These are phyloP conservation scores for Alloplasta piceator DNA, from an alignment of 2,888 invertebrate genomes.

Conservation along the genomic window DNA sequence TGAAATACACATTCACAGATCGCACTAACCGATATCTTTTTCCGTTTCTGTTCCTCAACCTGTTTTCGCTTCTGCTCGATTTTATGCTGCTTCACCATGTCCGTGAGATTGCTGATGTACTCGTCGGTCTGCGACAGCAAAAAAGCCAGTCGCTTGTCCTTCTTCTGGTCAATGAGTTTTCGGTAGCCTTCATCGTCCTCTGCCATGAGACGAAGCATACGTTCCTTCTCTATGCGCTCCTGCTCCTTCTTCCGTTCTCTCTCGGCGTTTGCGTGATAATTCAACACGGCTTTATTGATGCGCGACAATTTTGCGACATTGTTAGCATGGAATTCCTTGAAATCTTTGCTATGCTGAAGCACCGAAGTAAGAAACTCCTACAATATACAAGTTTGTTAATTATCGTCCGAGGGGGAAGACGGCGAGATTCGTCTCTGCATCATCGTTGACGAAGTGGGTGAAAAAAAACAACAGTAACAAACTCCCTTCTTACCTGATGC, in stretches of 20 bases:
- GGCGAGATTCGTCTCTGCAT: no score
- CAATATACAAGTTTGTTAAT: slow-evolving; percentile 1
- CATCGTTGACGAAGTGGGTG: not conserved
- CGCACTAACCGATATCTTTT: slow-evolving; percentile 56
- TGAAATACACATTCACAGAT: no score
- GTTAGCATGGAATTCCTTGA: slow-evolving; percentile 98
- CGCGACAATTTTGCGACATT: slow-evolving; percentile 94
- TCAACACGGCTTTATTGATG: slow-evolving; percentile 97
- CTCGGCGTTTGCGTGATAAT: slow-evolving; percentile 99
- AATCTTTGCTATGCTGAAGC: slow-evolving; percentile 98
- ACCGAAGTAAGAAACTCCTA: slow-evolving; percentile 97
- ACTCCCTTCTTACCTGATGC: slow-evolving; percentile 88
- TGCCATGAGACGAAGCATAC: slow-evolving; percentile 99
- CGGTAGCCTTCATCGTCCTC: slow-evolving; percentile 99
- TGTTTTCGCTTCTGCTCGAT: slow-evolving; percentile 96
- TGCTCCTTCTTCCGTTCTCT: slow-evolving; percentile 99
- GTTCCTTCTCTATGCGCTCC: slow-evolving; percentile 98
- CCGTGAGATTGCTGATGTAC: slow-evolving; percentile 98
- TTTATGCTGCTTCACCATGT: slow-evolving; percentile 98
- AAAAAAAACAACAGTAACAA: slow-evolving; percentile 10
- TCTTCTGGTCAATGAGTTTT: slow-evolving; percentile 99
- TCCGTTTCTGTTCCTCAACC: slow-evolving; percentile 92
- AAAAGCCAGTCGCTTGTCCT: slow-evolving; percentile 99
- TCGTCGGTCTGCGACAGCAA: slow-evolving; percentile 99
- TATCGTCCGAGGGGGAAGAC: no score